Base-by-base conservation (phyloP, 1,140 invertebrate species). In the Anastrepha obliqua region DNA sequence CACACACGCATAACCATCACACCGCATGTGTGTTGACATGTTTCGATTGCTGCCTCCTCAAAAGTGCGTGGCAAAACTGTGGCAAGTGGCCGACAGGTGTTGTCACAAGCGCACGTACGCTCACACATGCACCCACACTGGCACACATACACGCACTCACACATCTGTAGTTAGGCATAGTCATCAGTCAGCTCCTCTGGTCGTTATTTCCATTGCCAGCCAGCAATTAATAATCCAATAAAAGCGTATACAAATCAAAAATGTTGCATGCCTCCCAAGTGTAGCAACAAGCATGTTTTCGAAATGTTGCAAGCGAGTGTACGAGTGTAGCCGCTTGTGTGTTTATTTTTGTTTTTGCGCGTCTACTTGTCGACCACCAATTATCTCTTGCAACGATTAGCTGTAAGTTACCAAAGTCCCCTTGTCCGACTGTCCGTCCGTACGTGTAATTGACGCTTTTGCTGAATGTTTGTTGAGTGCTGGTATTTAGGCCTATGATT, bases 201-300 rank as follows among this genome's bases (percentile, higher is more conserved):
- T 17, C 67, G 67, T 42, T 81, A 47, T 29, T 55, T 51, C 74
- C 55, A 81, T 17, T 20, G 74, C 74, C 74, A 58, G 74, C n/a
- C 74, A 42, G 74, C 74, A 81, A 81, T 81, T 81, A 81, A 81
- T 81, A 81, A 81, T 81, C 44, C 74, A 55, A 81, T 81, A 55
- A 81, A 55, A 81, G 47, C 67, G 74, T 81, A 74, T 81, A 81
- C 74, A 81, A 81, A 55, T 81, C 74, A 81, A 81, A 81, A 81
- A 81, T 81, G 47, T 51, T 78, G 44, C 44, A 51, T 55, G 17
- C 70, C 47, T 39, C 70, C 0, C 15, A 47, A 51, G n/a, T 51
- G 70, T 55, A 55, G 74, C 44, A 78, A 47, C 65, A 47, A 47
- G 13, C 74, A 81, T 55, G 47, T 8, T 55, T 20, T 55, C 55